Base-by-base conservation (phyloP, 2,888 invertebrate genomes). In the Megamerina dolium region DNA sequence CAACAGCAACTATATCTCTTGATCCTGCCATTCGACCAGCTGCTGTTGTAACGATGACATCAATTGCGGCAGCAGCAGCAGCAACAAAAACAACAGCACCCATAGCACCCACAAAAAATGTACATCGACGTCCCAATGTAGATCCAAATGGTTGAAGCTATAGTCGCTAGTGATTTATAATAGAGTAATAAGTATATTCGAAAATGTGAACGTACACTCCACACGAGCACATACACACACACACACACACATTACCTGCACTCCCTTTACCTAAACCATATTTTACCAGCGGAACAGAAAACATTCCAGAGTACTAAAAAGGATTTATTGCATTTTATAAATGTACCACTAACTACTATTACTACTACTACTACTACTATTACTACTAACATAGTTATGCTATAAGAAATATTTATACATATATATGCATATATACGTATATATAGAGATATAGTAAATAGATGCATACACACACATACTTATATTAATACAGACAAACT, bases 141-240 rank as follows among this genome's bases (percentile, higher is more conserved):
- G 71, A 71, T 57, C 70, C 71, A 27, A 72, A 72, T 50, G 71
- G 71, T 53, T 72, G 64, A 63, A 50, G 33, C 12, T 9, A n/a
- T n/a, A n/a, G n/a, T n/a, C n/a, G n/a, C n/a, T n/a, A n/a, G n/a
- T n/a, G n/a, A n/a, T n/a, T n/a, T n/a, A n/a, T n/a, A n/a, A n/a
- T n/a, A n/a, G n/a, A n/a, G n/a, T n/a, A n/a, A n/a, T n/a, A n/a
- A n/a, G n/a, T n/a, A n/a, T n/a, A n/a, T n/a, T n/a, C n/a, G n/a
- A n/a, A n/a, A n/a, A n/a, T n/a, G n/a, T n/a, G n/a, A n/a, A n/a
- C n/a, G n/a, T n/a, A n/a, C n/a, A n/a, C n/a, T n/a, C n/a, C n/a
- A n/a, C n/a, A n/a, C n/a, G n/a, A n/a, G n/a, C n/a, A n/a, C n/a
- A n/a, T n/a, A n/a, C n/a, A n/a, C n/a, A n/a, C n/a, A n/a, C n/a